Evolutionary conservation across 2,797 vertebrate genomes (phyloP), one percentile per base, ranked within the genome.

Genomic region (Pangasius larnaudii): DNA sequence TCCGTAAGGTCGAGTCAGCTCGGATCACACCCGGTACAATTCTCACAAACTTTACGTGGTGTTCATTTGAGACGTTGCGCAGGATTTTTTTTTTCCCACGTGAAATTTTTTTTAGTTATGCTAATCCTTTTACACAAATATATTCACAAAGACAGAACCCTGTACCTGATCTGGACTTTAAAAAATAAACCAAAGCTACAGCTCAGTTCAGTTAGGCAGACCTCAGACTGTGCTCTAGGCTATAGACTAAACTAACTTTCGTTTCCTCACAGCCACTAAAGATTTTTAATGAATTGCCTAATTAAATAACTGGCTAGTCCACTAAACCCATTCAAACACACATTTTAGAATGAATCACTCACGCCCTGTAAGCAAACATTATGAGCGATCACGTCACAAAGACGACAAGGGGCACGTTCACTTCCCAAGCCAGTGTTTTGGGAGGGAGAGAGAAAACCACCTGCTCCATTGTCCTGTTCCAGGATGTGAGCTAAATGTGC

Each of bases 281-380:
- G 18, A 19, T n/a, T 18, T 80, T 69, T 19, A 84, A 53, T 59
- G 18, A 36, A 75, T 1, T 63, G 51, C 33, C 46, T 49, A 42
- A 51, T 59, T 46, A 77, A 67, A 42, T 58, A 86, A 84, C 67
- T 42, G 42, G 49, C 49, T 42, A 49, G 49, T 58, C 63, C 7
- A 49, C 30, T 69, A n/a, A 59, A 56, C 67, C 51, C 14, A 46
- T 80, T 69, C 36, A 22, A 42, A 53, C 3, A 42, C 42, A 42
- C 14, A 13, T 61, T 78, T 78, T 51, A 27, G 42, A 36, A 36
- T 36, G 1, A 58, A 27, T 65, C 30, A 18, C 9, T 39, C 56
- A 82, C 88, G 1, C 88, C 88, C 85, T 79, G 30, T 42, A 84
- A 78, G 85, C 63, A 89, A 89, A 89, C 88, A 89, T 58, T 33